Base-by-base conservation (phyloP, 2,797 vertebrate genomes). In the Pteropus rufus region DNA sequence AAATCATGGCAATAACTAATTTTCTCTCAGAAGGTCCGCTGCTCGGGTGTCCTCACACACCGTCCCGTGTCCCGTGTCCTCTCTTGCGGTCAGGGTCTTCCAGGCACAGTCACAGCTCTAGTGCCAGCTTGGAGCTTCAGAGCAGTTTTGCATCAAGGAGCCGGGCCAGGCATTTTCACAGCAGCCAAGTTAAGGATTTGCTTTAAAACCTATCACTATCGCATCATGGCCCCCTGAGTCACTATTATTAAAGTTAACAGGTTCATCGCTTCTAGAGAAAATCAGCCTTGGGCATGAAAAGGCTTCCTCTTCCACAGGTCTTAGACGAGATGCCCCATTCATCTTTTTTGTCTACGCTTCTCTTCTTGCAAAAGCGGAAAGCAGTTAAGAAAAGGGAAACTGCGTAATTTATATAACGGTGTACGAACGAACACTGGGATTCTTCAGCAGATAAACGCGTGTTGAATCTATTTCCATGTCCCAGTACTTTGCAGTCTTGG, bases 41-140 rank as follows among this genome's bases (percentile, higher is more conserved):
- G 41, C 41, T 26, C 0, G 0, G 11, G 11, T 1, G 16, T 10
- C 56, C 69, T 65, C 58, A 0, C 0, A 0, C 0, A 1, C 2
- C 1, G 85, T 29, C 65, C 65, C 7, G 6, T 5, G 29, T 0
- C 0, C 36, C 3, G 0, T 0, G 0, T 3, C 15, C 54, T 24
- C 14, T 19, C 65, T 7, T 0, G 6, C 24, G 31, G 16, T n/a
- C 49, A 16, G 7, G 52, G 26, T 19, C 5, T 44, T 8, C 31
- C 8, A 21, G 52, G 29, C 2, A 4, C 64, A 3, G 31, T n/a
- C 0, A 0, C 21, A 18, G 65, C 58, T 34, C 62, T 5, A 7
- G 44, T 0, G 24, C 69, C 84, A 67, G 15, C 36, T 2, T 11
- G n/a, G 24, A 4, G 69, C 56, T 34, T 31, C 58, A 1, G 52